Evolutionary conservation across 2,113 vertebrate species (phyloP).

Genomic region (Sminthopsis crassicaudata): DNA sequence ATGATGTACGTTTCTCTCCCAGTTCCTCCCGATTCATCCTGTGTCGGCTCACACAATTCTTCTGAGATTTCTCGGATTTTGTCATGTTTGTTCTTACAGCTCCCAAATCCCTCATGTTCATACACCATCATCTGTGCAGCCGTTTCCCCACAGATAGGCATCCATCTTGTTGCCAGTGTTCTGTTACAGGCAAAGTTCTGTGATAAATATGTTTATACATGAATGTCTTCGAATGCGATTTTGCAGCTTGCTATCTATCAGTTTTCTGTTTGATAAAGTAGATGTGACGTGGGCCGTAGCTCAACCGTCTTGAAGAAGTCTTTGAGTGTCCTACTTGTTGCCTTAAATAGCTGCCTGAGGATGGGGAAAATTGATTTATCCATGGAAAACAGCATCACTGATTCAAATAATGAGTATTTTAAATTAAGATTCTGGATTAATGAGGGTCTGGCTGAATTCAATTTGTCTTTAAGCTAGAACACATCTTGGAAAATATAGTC

Average conservation of each 20-base stretch:
- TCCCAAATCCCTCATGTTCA: neutral
- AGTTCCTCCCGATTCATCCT: neutral
- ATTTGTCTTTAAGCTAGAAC: neutral
- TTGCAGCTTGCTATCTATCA: neutral
- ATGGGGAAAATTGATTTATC: constrained; percentile 10
- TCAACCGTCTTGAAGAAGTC: neutral
- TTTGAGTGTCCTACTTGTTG: constrained; percentile 3
- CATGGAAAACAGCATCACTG: neutral
- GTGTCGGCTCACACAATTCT: neutral
- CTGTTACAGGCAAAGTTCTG: neutral
- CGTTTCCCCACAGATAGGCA: neutral
- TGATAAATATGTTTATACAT: neutral
- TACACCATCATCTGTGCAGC: neutral
- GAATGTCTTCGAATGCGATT: constrained; percentile 19
- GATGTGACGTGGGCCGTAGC: neutral
- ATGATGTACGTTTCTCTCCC: neutral
- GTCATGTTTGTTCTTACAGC: neutral
- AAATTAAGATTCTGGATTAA: neutral
- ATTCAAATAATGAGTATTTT: neutral
- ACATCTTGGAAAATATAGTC: neutral
- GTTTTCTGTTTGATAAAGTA: constrained; percentile 15
- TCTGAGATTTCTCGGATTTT: neutral
- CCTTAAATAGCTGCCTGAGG: constrained; percentile 32
- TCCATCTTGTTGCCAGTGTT: neutral
- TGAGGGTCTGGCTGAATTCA: neutral